Percentiles rank a stretch among this genome's conserved stretches.
These are phyloP conservation scores for Ochotona princeps DNA, from an alignment of 2,113 vertebrate genomes.

Conservation along the genomic window DNA sequence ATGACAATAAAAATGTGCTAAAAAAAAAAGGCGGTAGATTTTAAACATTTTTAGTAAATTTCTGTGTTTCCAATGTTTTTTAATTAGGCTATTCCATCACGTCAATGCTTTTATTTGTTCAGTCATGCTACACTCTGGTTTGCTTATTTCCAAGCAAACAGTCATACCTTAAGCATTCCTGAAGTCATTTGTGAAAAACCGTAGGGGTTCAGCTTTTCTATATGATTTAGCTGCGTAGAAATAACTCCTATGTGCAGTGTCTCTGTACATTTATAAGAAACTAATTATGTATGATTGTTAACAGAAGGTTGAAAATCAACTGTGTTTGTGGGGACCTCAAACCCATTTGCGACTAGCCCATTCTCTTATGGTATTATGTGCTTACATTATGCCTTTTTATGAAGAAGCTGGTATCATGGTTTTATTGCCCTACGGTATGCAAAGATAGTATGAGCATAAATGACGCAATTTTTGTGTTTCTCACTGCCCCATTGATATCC, in stretches of 20 bases:
- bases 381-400: neutral
- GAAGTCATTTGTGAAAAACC: neutral
- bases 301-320: neutral
- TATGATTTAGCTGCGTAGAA: neutral
- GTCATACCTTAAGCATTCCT: slow-evolving; percentile 8
- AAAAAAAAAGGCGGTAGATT: neutral
- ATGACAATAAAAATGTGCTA: neutral
- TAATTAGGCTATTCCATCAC: neutral
- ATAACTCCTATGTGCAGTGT: neutral
- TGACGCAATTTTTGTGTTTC: neutral
- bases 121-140: neutral
- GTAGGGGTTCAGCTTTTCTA: neutral
- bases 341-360: neutral
- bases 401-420: neutral
- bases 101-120: neutral
- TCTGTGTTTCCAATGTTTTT: neutral
- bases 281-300: neutral
- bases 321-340: neutral
- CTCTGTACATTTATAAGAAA: neutral
- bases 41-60: slow-evolving; percentile 16
- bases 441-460: neutral
- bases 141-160: slow-evolving; percentile 38
- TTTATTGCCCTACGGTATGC: neutral
- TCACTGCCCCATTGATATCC: too few relatives aligned
- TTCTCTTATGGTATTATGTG: neutral